Percentiles rank a stretch among this genome's conserved stretches.
Evolutionary conservation across 2,113 vertebrate genomes (phyloP).

Genomic region (Accipiter virgatus): DNA sequence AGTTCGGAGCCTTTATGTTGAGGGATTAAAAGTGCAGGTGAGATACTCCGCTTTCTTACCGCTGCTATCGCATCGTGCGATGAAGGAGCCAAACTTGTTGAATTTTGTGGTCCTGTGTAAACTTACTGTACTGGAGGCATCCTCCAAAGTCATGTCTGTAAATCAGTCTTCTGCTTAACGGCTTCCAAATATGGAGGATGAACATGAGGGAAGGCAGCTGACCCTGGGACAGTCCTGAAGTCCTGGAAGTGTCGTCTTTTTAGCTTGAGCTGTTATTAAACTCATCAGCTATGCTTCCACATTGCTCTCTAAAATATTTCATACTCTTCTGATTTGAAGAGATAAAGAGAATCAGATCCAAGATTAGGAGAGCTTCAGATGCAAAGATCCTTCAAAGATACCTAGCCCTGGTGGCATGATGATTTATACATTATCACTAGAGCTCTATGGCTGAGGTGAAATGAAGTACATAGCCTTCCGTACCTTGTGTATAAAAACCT

Average conservation of each 20-base stretch:
- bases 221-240: not conserved
- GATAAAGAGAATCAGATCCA: not conserved
- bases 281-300: not conserved
- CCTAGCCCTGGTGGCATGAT: not conserved
- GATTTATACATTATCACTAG: not conserved
- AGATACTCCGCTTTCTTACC: not conserved
- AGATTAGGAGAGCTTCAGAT: conserved; percentile 20
- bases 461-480: not conserved
- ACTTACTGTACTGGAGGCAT: not conserved
- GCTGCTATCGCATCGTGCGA: accelerated
- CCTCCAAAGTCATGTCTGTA: not conserved
- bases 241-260: not conserved
- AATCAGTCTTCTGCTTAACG: not conserved
- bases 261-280: not conserved
- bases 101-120: not conserved
- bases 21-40: not conserved
- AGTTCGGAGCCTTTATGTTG: not conserved
- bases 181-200: not conserved
- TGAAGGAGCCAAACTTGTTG: not conserved
- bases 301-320: not conserved
- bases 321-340: not conserved
- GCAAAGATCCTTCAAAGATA: not conserved
- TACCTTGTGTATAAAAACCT: not conserved
- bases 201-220: not conserved
- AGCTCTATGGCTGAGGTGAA: not conserved